Evolutionary conservation across 2,888 invertebrate genomes (phyloP), one percentile per base, ranked within the genome.

Genomic region (Drosophila testacea): DNA sequence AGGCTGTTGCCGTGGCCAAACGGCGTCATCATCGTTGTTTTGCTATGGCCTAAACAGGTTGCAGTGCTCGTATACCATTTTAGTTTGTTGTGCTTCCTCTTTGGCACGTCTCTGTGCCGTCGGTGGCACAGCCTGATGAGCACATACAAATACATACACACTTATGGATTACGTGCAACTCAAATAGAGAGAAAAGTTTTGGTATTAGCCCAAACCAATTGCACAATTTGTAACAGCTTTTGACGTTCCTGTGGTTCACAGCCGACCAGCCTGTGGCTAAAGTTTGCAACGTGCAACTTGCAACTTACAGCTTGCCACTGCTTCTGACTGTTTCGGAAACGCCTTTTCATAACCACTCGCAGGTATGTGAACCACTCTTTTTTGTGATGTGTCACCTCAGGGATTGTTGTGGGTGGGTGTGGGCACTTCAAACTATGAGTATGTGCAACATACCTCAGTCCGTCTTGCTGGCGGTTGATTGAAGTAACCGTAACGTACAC

Each of bases 171-270:
- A 66, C 61, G 62, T 55, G 64, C 60, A 68, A 67, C 72, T 67
- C 48, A 79, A 75, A 75, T 67, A 67, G 51, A 72, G 56, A 73
- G 62, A 70, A 48, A 63, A 59, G 75, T 70, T 68, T 75, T 69
- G 56, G 73, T 74, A 85, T 85, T 83, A 83, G 83, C 86, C 86
- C 75, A 84, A 83, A 81, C 86, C 83, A 86, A 86, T 83, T 83
- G 83, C 83, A 83, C 83, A 83, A 83, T 83, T 83, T 86, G 83
- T 83, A 85, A 79, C 86, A 83, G 83, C 86, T 85, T 83, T 83
- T 83, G 83, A 83, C 74, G 83, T 77, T 77, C 56, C 65, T 77
- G 67, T 38, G 56, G 66, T 66, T 75, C 62, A 42, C 32, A 72
- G 38, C 30, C 28, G 51, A 52, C 36, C 69, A 48, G 69, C 76